Evolutionary conservation across 2,113 vertebrate species (phyloP), one percentile per base, ranked within the genome.

Genomic region (Petroica traversi): DNA sequence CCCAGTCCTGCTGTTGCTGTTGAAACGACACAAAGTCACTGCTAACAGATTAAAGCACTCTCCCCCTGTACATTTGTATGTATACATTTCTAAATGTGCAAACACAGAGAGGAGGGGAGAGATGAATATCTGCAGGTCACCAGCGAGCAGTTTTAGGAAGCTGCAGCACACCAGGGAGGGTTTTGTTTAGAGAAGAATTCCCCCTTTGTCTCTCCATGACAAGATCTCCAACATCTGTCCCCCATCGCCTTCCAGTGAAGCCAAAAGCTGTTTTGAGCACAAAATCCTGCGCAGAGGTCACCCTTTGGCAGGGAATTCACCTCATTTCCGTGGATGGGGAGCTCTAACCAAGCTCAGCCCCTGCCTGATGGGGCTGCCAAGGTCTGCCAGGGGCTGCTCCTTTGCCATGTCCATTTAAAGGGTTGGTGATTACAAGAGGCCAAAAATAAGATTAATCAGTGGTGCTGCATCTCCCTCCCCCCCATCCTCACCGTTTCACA

Each of bases 101-200:
- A 66, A 88, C 19, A 45, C 19, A n/a, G 1, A 31, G 51, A 77
- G 36, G 23, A 85, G 23, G 49, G 54, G 45, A 85, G 11, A 94
- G 48, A 93, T 76, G 83, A 95, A 89, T 92, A 82, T 75, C 90
- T 66, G 7, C 24, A 31, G 66, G 28, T 93, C 85, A 64, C 78
- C 79, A 54, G 57, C 1, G 41, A 88, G 74, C 78, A 68, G 52
- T 25, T 95, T 93, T 40, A 88, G 95, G 92, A 94, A 97, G 82
- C 92, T 43, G 11, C 24, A 69, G 66, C 85, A 57, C 71, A n/a
- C 0, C 0, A 68, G 69, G 49, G 49, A 89, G 57, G 85, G 19
- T 54, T 96, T 93, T 95, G 88, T 94, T 97, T 94, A 45, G 58
- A 87, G 58, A 24, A 63, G 46, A 11, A 22, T 67, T 88, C 66